Conservation (phyloP, 2,888 invertebrate genomes). For the Hemithea aestivaria region DNA sequence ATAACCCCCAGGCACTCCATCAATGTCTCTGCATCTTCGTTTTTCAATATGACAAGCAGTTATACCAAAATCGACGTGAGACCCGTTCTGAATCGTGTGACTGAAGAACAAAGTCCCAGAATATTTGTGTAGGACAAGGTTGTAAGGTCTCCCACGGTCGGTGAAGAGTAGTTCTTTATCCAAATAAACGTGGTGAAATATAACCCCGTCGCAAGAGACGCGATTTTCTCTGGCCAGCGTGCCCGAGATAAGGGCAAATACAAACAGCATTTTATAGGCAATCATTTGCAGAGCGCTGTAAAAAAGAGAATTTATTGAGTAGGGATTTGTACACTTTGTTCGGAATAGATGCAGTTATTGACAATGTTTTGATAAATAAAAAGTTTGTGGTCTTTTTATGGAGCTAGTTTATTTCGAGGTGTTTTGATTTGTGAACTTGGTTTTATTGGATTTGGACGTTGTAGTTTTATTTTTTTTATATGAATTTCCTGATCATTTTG, state of each 20-base stretch:
- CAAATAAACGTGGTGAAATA: constrained; percentile 56
- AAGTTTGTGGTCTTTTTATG: constrained; percentile 8
- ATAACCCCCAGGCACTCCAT: constrained; percentile 55
- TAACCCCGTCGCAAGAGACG: constrained; percentile 50
- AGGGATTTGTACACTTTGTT: constrained; percentile 12
- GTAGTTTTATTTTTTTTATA: no score
- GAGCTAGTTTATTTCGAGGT: not conserved
- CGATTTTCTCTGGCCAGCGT: constrained; percentile 16
- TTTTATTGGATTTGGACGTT: no score
- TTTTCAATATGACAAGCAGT: constrained; percentile 48
- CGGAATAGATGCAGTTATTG: constrained; percentile 6
- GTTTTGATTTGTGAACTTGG: no score
- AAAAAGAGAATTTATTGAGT: constrained; percentile 17
- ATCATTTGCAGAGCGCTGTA: constrained; percentile 21
- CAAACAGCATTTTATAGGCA: constrained; percentile 25
- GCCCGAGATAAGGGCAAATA: constrained; percentile 21
- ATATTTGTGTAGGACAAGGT: constrained; percentile 56
- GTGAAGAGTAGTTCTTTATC: constrained; percentile 45
- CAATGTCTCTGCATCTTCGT: constrained; percentile 38
- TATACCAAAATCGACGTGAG: constrained; percentile 52
- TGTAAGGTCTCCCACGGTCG: constrained; percentile 51
- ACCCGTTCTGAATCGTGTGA: constrained; percentile 49
- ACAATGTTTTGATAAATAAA: constrained; percentile 9
- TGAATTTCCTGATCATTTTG: no score
- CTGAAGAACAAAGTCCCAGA: constrained; percentile 61